phyloP scores from a whole-genome alignment of 1,140 invertebrate species.

The Listronotus oregonensis region DNA sequence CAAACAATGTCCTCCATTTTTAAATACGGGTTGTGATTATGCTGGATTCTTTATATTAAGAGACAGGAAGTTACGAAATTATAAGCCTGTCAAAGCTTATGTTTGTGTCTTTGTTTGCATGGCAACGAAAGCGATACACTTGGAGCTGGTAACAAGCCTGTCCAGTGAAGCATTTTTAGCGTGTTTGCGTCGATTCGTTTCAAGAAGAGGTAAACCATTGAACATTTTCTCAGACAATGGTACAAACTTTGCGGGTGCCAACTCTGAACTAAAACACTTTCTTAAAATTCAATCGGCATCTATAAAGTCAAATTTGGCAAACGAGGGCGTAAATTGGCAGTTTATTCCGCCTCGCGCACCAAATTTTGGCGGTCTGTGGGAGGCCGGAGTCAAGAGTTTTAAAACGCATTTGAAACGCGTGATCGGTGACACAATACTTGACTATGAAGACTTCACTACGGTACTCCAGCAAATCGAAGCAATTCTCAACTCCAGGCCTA shows the following conservation, averaged over 20 bases:
- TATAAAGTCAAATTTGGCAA: not conserved
- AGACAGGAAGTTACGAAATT: too few relatives aligned
- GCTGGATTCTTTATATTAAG: too few relatives aligned
- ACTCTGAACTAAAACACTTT: conserved; percentile 17
- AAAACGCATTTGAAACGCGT: conserved; percentile 28
- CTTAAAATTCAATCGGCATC: not conserved
- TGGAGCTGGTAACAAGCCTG: too few relatives aligned
- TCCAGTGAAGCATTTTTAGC: too few relatives aligned
- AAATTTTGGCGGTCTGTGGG: conserved; percentile 24
- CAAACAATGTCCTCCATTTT: too few relatives aligned
- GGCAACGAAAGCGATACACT: too few relatives aligned
- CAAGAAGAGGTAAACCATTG: conserved; percentile 45
- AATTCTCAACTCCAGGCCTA: conserved; percentile 22
- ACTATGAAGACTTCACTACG: conserved; percentile 17
- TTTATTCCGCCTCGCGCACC: conserved; percentile 23
- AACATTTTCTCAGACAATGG: conserved; percentile 35
- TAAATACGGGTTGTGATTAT: too few relatives aligned
- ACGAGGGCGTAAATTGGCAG: conserved; percentile 31
- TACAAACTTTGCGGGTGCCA: conserved; percentile 39
- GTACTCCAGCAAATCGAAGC: conserved; percentile 27
- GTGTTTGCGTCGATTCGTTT: too few relatives aligned
- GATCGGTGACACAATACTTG: conserved; percentile 8
- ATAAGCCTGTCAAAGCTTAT: too few relatives aligned
- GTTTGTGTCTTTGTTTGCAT: too few relatives aligned
- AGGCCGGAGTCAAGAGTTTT: conserved; percentile 13